phyloP scores from a whole-genome alignment of 2,797 vertebrate species.

The Graptemys geographica region DNA sequence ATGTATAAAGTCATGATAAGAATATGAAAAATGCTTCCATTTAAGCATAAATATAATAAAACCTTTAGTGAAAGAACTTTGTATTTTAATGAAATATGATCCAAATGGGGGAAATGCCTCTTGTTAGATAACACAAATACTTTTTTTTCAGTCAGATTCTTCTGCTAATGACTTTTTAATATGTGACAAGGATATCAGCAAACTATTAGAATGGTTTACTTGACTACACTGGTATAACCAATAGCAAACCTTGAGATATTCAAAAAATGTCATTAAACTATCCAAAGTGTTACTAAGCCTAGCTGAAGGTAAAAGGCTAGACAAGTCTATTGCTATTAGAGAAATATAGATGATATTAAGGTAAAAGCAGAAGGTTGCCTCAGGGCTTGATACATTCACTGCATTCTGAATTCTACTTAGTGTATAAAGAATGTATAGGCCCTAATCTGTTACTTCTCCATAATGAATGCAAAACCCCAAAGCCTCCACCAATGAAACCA shows the following conservation, averaged over 20 bases:
- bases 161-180: neutral
- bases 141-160: neutral
- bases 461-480: neutral
- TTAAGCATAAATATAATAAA: fast-evolving
- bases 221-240: neutral
- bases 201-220: neutral
- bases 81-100: neutral
- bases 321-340: neutral
- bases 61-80: neutral
- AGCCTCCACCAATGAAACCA: neutral
- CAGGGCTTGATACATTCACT: neutral
- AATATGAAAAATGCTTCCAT: neutral
- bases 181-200: neutral
- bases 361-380: neutral
- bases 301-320: neutral
- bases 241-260: neutral
- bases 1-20: neutral
- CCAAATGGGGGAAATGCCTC: neutral
- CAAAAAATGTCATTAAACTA: fast-evolving
- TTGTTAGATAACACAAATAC: neutral
- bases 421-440: neutral
- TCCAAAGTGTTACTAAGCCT: neutral
- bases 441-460: neutral
- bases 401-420: neutral
- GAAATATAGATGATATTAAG: neutral